Evolutionary conservation across 2,888 invertebrate species (phyloP).

Genomic region (Melinaea marsaeus): DNA sequence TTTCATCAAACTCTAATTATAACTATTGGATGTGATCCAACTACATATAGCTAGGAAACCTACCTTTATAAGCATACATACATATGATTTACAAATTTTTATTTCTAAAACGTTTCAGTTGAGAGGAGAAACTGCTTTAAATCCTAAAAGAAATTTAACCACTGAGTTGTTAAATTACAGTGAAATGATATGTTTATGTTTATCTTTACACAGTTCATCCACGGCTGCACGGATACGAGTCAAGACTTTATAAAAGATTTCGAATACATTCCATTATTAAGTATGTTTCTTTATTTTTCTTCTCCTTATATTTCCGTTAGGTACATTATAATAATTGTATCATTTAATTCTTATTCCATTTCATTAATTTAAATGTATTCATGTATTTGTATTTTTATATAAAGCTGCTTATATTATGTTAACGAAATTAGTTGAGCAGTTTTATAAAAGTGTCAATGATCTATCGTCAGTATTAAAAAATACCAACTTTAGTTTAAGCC

Average conservation of each 20-base stretch:
- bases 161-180: slow-evolving; percentile 16
- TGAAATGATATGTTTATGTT: slow-evolving; percentile 16
- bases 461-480: too few species aligned
- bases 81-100: background rate
- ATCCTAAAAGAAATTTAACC: slow-evolving; percentile 11
- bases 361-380: too few species aligned
- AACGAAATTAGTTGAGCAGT: too few species aligned
- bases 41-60: background rate
- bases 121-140: background rate
- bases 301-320: too few species aligned
- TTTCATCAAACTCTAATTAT: background rate
- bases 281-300: too few species aligned
- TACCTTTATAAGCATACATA: background rate
- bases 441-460: too few species aligned
- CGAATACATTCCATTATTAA: slow-evolving; percentile 4
- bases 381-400: too few species aligned
- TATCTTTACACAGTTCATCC: slow-evolving; percentile 11
- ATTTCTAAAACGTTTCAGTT: background rate
- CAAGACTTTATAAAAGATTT: slow-evolving; percentile 4
- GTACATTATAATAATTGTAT: too few species aligned
- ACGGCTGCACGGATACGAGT: slow-evolving; percentile 13
- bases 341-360: too few species aligned
- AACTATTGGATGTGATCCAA: background rate
- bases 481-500: too few species aligned
- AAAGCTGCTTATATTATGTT: too few species aligned